These are phyloP conservation scores for Triplophysa rosa DNA, from an alignment of 2,113 vertebrate species.

Conservation along the genomic window DNA sequence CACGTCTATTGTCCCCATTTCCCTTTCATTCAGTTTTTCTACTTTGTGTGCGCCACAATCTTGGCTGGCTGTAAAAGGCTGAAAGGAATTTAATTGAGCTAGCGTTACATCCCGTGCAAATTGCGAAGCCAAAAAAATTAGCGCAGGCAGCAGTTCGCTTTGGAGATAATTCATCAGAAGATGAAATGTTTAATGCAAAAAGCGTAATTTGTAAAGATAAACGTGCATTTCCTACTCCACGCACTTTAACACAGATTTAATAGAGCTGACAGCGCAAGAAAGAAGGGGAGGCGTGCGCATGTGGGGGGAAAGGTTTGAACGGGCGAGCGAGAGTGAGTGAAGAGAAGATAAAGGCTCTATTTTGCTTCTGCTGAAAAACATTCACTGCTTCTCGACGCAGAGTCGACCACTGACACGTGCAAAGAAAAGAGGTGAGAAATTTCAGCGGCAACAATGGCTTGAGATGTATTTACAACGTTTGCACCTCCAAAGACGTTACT, in stretches of 20 bases:
- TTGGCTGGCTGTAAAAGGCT: not conserved
- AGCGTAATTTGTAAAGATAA: conserved; percentile 57
- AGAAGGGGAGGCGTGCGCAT: not conserved
- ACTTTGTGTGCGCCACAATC: conserved; percentile 6
- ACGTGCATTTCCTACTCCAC: conserved; percentile 47
- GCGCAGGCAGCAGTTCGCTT: conserved; percentile 49
- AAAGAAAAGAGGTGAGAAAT: conserved; percentile 24
- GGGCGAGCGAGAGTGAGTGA: conserved; percentile 30
- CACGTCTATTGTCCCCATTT: not conserved
- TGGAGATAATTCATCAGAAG: conserved; percentile 58
- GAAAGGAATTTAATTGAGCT: conserved; percentile 48
- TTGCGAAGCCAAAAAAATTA: conserved; percentile 39
- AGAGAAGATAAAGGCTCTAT: conserved; percentile 49
- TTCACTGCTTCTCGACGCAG: conserved; percentile 54
- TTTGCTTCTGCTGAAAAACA: conserved; percentile 52
- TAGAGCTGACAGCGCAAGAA: conserved; percentile 57
- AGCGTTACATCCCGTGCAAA: conserved; percentile 45
- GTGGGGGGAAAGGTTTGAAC: not conserved
- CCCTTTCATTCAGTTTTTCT: conserved; percentile 31
- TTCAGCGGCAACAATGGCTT: conserved; percentile 17
- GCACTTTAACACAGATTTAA: conserved; percentile 48
- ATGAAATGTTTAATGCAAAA: conserved; percentile 56
- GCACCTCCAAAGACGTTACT: conserved; percentile 6
- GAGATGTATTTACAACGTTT: conserved; percentile 20
- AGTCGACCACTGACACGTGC: conserved; percentile 26